A percentile compares a stretch with the other conserved stretches of the same genome.
These are phyloP conservation scores for Sclerurus mexicanus DNA, from an alignment of 2,113 vertebrate species.

Conservation along the genomic window DNA sequence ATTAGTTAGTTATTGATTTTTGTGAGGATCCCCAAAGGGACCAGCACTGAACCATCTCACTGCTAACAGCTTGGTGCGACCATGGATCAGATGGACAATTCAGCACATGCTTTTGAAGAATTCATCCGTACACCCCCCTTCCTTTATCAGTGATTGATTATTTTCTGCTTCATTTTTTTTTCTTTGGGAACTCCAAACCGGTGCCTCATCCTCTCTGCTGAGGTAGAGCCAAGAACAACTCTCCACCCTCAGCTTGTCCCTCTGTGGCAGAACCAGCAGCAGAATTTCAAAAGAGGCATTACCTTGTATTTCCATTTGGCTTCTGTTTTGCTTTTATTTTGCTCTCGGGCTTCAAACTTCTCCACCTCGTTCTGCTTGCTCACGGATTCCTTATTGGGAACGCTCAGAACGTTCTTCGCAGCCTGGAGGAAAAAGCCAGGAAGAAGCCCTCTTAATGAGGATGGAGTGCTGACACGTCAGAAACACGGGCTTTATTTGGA, in stretches of 20 bases:
- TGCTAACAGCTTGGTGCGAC: neutral
- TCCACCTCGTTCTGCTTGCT: constrained; percentile 88
- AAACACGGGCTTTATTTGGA: neutral
- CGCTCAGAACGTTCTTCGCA: constrained; percentile 85
- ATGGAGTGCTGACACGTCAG: neutral
- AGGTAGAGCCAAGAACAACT: neutral
- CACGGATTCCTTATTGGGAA: constrained; percentile 83
- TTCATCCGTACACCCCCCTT: neutral
- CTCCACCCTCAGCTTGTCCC: neutral
- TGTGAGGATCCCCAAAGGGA: neutral
- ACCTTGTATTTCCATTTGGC: constrained; percentile 99
- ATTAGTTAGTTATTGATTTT: neutral
- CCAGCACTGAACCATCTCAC: neutral
- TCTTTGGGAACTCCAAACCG: neutral
- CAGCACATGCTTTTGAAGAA: neutral
- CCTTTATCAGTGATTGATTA: neutral
- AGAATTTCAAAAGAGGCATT: constrained; percentile 1
- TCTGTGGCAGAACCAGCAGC: neutral
- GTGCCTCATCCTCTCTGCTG: fast-evolving
- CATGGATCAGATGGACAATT: neutral
- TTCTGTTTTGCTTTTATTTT: constrained; percentile 95
- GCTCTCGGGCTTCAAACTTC: constrained; percentile 92
- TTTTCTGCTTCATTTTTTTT: neutral
- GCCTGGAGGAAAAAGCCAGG: constrained; percentile 70
- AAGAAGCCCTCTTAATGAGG: neutral